phyloP scores from a whole-genome alignment of 2,888 invertebrate species.

The Eurytoma adleriae region DNA sequence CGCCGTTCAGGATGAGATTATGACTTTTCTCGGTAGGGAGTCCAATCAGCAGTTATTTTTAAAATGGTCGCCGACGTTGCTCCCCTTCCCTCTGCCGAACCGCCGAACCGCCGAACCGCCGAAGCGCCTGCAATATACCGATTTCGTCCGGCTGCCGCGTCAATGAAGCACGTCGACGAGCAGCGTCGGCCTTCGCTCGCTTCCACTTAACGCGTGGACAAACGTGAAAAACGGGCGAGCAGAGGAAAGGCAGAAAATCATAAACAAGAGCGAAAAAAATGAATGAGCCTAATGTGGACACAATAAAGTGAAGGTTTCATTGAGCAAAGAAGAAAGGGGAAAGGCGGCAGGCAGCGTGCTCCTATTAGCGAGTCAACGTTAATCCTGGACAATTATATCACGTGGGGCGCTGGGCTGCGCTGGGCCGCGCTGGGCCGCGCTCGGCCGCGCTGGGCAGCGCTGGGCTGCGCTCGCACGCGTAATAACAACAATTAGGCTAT shows the following conservation, averaged over 20 bases:
- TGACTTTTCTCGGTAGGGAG: conserved; percentile 76
- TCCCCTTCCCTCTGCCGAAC: conserved; percentile 32
- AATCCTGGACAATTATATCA: conserved; percentile 35
- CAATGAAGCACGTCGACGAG: not conserved
- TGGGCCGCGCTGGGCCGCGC: not conserved
- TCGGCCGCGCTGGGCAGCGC: not conserved
- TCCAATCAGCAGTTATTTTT: conserved; percentile 76
- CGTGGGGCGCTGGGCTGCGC: not conserved
- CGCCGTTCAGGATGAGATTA: conserved; percentile 74
- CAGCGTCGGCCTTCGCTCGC: conserved; percentile 17
- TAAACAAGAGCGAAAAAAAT: not conserved
- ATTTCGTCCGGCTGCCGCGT: conserved; percentile 10
- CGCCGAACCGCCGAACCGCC: conserved; percentile 1
- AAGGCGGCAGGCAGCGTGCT: not conserved
- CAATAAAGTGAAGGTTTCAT: conserved; percentile 29
- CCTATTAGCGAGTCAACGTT: conserved; percentile 36
- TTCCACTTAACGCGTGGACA: no score
- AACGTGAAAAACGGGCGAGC: no score
- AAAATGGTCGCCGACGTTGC: conserved; percentile 71
- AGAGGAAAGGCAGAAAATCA: no score
- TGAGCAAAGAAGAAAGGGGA: not conserved
- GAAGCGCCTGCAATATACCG: conserved; percentile 10
- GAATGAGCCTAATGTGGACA: not conserved
- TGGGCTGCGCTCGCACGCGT: not conserved
- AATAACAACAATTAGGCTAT: conserved; percentile 46